These are phyloP conservation scores for Polyodon spathula DNA, from an alignment of 2,113 vertebrate species.

Conservation along the genomic window DNA sequence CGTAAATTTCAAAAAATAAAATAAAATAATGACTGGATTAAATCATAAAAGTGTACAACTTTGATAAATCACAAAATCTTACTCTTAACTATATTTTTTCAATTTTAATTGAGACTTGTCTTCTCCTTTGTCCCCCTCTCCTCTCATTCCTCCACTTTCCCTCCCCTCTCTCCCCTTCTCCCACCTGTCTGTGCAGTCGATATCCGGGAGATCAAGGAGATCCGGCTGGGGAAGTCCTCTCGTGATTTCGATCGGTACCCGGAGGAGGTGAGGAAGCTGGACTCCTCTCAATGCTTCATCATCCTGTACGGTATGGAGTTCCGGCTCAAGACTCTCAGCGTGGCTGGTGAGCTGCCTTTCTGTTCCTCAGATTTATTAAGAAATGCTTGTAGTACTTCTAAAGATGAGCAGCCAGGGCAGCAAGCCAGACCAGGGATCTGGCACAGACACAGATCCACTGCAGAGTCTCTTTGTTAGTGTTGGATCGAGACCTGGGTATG, in stretches of 20 bases:
- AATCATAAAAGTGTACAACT: no score
- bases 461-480: no score
- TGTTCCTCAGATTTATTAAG: no score
- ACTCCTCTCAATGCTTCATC: conserved; percentile 70
- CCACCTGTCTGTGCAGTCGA: conserved; percentile 48
- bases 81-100: no score
- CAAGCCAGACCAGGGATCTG: no score
- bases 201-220: conserved; percentile 75
- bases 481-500: no score
- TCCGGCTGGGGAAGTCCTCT: conserved; percentile 70
- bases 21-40: no score
- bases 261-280: conserved; percentile 70
- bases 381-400: no score
- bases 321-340: conserved; percentile 65
- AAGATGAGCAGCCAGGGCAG: no score
- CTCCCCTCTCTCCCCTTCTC: background rate
- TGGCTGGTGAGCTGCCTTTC: conserved; percentile 55
- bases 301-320: conserved; percentile 75
- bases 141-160: background rate
- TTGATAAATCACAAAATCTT: no score
- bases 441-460: background rate
- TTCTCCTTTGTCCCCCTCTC: background rate
- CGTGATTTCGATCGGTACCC: conserved; percentile 77
- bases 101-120: no score
- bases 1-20: no score